Percentiles rank a stretch among this genome's conserved stretches.
Conservation (phyloP, 2,797 vertebrate genomes). For the Thamnophis elegans region DNA sequence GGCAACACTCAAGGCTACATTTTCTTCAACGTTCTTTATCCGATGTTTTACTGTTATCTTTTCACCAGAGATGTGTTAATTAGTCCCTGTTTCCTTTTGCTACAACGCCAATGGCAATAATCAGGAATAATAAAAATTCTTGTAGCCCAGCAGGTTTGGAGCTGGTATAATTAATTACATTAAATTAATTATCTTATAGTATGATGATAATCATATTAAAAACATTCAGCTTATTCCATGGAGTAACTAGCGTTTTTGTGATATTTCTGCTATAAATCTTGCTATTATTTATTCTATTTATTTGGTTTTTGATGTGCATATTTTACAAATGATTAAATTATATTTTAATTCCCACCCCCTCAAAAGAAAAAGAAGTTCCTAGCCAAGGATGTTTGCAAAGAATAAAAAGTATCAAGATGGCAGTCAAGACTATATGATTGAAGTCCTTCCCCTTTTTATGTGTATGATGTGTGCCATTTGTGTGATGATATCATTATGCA, state of each 20-base stretch:
- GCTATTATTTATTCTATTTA: not conserved
- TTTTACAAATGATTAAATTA: not conserved
- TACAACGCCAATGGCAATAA: not conserved
- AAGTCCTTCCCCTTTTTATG: not conserved
- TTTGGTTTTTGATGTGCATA: not conserved
- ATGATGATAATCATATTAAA: not conserved
- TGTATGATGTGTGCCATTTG: not conserved
- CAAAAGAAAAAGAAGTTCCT: not conserved
- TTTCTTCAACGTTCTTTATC: not conserved
- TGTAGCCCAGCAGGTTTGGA: not conserved
- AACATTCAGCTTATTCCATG: not conserved
- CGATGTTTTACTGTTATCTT: not conserved
- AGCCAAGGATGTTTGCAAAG: not conserved
- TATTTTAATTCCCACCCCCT: not conserved
- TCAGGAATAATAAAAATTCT: not conserved
- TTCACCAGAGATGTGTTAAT: not conserved
- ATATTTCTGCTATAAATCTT: not conserved
- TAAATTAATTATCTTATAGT: not conserved
- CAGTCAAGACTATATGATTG: not conserved
- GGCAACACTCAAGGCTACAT: not conserved
- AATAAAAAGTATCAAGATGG: not conserved
- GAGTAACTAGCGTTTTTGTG: not conserved
- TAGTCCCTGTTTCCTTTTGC: not conserved
- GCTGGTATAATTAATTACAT: not conserved
- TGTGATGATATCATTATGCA: not conserved